These are phyloP conservation scores for Sitta europaea DNA, from an alignment of 2,113 vertebrate genomes.

Conservation along the genomic window DNA sequence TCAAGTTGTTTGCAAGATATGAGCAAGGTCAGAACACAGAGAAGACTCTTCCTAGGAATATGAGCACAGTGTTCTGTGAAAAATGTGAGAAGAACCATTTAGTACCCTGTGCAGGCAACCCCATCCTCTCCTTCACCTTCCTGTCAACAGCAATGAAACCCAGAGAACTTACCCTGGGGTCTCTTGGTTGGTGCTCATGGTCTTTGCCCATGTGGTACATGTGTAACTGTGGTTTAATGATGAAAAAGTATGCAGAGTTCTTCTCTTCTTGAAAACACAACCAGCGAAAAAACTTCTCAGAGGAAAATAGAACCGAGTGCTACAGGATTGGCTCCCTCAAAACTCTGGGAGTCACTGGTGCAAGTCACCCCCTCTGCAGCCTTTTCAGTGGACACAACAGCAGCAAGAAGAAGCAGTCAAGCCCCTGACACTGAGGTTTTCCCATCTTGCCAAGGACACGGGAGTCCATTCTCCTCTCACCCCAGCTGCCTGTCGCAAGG, in stretches of 20 bases:
- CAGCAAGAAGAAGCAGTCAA: accelerated
- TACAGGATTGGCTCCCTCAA: background rate
- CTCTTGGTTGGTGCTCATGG: background rate
- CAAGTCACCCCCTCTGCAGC: background rate
- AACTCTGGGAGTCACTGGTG: background rate
- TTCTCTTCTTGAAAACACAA: background rate
- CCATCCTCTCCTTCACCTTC: background rate
- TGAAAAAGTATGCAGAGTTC: background rate
- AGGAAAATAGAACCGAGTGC: background rate
- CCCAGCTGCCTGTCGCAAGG: background rate
- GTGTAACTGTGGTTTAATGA: background rate
- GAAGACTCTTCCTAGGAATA: background rate
- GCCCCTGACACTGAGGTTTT: background rate
- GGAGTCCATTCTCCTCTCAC: background rate
- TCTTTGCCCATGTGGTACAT: background rate
- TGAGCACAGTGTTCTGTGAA: background rate
- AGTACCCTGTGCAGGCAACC: background rate
- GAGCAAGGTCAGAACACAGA: background rate
- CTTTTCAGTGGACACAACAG: background rate
- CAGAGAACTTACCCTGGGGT: background rate
- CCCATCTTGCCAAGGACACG: background rate
- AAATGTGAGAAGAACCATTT: background rate
- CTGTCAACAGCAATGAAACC: background rate
- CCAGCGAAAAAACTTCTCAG: background rate
- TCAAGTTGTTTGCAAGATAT: background rate